Conservation (phyloP, 2,888 invertebrate species). For the Dicranocentrus wangi region DNA sequence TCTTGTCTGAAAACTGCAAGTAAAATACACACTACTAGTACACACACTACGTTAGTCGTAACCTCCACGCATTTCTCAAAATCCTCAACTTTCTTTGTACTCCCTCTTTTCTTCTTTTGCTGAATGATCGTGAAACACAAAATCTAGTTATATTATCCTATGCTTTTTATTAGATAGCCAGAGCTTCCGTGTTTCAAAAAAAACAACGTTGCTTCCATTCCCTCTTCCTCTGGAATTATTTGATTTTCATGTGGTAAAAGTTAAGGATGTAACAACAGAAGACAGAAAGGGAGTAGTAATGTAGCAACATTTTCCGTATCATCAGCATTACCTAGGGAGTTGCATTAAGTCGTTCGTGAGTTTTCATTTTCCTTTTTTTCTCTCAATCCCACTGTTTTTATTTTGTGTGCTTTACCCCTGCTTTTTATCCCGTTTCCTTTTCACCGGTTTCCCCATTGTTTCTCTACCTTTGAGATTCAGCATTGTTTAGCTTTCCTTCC, state of each 20-base stretch:
- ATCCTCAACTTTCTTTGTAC: no score
- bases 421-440: neutral
- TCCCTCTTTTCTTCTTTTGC: no score
- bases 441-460: neutral
- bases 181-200: neutral
- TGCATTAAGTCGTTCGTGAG: conserved; percentile 35
- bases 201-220: neutral
- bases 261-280: conserved; percentile 33
- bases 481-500: no score
- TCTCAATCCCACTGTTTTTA: neutral
- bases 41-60: no score
- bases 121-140: conserved; percentile 8
- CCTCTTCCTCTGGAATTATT: conserved; percentile 6
- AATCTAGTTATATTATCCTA: conserved; percentile 25
- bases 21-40: no score
- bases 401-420: neutral
- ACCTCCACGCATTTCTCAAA: no score
- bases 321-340: conserved; percentile 39
- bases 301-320: conserved; percentile 17
- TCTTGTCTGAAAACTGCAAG: no score
- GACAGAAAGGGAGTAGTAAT: neutral
- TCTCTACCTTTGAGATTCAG: no score
- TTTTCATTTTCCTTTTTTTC: conserved; percentile 21
- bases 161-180: conserved; percentile 28
- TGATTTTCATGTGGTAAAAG: conserved; percentile 27